Conservation (phyloP, 2,888 invertebrate species). For the Molorchus minor region DNA sequence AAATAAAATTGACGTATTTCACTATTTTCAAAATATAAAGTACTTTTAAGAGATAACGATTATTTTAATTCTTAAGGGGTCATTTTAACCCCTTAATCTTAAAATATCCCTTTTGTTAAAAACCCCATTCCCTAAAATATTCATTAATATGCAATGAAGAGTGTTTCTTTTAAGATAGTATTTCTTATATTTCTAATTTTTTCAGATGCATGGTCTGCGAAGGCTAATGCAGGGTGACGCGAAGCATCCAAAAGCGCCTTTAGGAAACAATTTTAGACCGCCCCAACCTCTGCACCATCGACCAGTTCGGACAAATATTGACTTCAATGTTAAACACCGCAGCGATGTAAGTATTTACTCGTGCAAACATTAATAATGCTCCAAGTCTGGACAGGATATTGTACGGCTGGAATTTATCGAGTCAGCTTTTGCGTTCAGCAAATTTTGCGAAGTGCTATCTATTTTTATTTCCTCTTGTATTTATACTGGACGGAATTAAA, state of each 20-base stretch:
- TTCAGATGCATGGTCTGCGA: constrained; percentile 82
- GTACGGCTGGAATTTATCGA: neutral
- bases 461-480: too few relatives aligned
- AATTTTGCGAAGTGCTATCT: neutral
- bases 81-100: too few relatives aligned
- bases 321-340: constrained; percentile 84
- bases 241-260: constrained; percentile 86
- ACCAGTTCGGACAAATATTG: constrained; percentile 95
- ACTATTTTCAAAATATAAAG: too few relatives aligned
- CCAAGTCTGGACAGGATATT: constrained; percentile 1
- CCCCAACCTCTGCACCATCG: constrained; percentile 93
- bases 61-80: too few relatives aligned
- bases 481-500: too few relatives aligned
- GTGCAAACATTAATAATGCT: constrained; percentile 32
- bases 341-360: constrained; percentile 62
- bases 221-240: constrained; percentile 90
- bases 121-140: too few relatives aligned
- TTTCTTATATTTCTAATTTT: too few relatives aligned
- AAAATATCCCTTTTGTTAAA: too few relatives aligned
- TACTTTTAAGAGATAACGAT: too few relatives aligned
- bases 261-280: constrained; percentile 95
- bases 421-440: neutral
- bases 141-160: too few relatives aligned
- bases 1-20: too few relatives aligned
- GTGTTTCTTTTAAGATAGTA: too few relatives aligned